Conservation (phyloP, 2,888 invertebrate genomes). For the Drosophila gaucha region DNA sequence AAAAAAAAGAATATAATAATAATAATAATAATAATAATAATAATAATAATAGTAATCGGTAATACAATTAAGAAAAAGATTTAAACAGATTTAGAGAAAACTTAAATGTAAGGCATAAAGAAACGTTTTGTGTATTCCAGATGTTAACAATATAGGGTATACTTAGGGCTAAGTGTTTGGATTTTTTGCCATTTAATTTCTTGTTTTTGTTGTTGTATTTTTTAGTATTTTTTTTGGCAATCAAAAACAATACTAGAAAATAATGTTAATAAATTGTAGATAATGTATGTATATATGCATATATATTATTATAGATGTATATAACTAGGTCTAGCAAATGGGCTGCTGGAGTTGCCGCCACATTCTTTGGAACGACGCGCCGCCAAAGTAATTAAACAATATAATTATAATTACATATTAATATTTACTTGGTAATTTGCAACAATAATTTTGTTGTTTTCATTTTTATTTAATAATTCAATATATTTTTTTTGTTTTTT, state of each 20-base stretch:
- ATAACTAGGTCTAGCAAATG: constrained; percentile 59
- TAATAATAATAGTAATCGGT: constrained; percentile 7
- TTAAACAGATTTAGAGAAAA: constrained; percentile 2
- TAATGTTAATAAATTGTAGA: constrained; percentile 30
- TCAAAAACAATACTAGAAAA: constrained; percentile 53
- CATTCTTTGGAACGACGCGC: constrained; percentile 55
- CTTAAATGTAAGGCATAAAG: constrained; percentile 16
- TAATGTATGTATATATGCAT: constrained; percentile 9
- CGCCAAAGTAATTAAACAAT: constrained; percentile 43
- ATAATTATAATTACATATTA: constrained; percentile 33
- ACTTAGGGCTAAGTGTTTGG: constrained; percentile 19
- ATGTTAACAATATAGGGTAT: constrained; percentile 21
- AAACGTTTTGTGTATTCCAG: constrained; percentile 25
- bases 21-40: constrained; percentile 3
- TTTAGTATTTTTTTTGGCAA: constrained; percentile 38
- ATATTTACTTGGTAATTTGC: constrained; percentile 36
- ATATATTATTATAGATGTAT: constrained; percentile 25
- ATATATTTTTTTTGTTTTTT: constrained; percentile 5
- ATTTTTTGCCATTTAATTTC: constrained; percentile 17
- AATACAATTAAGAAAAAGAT: constrained; percentile 4
- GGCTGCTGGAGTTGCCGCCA: constrained; percentile 33
- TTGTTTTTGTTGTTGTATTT: background rate
- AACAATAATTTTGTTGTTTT: constrained; percentile 25
- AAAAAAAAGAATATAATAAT: constrained; percentile 17
- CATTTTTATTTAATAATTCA: constrained; percentile 7